Conservation (phyloP, 2,797 vertebrate species). For the Takifugu rubripes region DNA sequence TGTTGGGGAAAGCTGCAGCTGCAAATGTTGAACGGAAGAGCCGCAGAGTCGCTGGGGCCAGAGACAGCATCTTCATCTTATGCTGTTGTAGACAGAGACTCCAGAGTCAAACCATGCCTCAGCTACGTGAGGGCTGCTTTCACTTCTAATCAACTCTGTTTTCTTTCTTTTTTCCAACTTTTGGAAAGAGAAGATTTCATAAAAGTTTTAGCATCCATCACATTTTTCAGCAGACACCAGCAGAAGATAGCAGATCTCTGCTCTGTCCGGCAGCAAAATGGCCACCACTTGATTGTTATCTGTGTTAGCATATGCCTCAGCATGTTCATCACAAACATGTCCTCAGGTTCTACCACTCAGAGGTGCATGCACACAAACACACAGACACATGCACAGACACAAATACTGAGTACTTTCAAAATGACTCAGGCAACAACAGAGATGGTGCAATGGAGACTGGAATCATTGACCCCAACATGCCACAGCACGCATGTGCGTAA, state of each 20-base stretch:
- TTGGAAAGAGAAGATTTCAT: background rate
- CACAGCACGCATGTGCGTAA: slow-evolving; percentile 13
- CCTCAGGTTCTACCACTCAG: slow-evolving; percentile 41
- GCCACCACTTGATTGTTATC: slow-evolving; percentile 55
- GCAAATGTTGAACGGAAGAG: too few species aligned
- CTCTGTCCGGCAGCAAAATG: slow-evolving; percentile 19
- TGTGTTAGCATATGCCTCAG: slow-evolving; percentile 54
- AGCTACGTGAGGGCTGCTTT: background rate
- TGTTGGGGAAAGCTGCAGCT: too few species aligned
- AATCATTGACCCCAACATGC: slow-evolving; percentile 11
- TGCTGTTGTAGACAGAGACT: too few species aligned
- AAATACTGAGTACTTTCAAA: background rate
- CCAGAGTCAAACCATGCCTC: too few species aligned
- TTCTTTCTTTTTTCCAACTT: too few species aligned
- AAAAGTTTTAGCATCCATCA: slow-evolving; percentile 2
- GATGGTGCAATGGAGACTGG: background rate
- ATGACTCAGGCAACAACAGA: background rate
- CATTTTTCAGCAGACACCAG: slow-evolving; percentile 11
- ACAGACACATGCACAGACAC: background rate
- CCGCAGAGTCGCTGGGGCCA: too few species aligned
- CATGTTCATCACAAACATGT: slow-evolving; percentile 41
- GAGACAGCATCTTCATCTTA: too few species aligned
- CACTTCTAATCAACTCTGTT: slow-evolving; percentile 1
- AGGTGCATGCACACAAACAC: slow-evolving; percentile 9
- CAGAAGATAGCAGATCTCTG: slow-evolving; percentile 13